Base-by-base conservation (phyloP, 2,888 invertebrate species). In the Micoletzkya japonica region DNA sequence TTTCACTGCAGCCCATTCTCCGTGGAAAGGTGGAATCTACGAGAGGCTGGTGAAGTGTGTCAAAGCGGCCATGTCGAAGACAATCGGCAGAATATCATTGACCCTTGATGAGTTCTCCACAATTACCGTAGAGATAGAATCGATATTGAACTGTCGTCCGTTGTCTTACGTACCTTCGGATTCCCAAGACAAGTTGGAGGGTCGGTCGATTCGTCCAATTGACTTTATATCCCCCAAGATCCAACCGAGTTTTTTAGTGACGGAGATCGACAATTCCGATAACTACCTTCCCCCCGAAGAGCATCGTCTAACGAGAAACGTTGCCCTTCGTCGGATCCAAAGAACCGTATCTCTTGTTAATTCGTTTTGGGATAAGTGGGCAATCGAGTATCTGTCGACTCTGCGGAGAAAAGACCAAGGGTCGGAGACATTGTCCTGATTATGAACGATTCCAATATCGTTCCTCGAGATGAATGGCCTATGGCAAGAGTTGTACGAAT, bases 21-120 rank as follows among this genome's bases (percentile, higher is more conserved):
- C 72, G 1, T 72, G 70, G 70, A 49, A 59, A 28, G 67, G 66
- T 4, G 73, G 70, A 1, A 58, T 72, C 52, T 70, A 52, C 28
- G 70, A 72, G 63, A 7, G 72, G 26, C 26, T 72, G 2, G 61
- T 72, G 14, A n/a, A 61, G 0, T 30, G 14, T 60, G 61, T 72
- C 4, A 72, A 72, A 60, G 17, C 36, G 2, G 37, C 60, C 24
- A 56, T 72, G 26, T 24, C 58, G 20, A 64, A 59, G 7, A 30
- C 34, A 2, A 32, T 49, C 24, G 28, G n/a, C 7, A 57, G 28
- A 44, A 14, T 28, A 49, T 1, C 6, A 37, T 24, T 36, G 26
- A 10, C 68, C 36, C 17, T 30, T 7, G 32, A 37, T 4, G 68
- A 68, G 28, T 56, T 73, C 10, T 20, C 24, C 20, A 73, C 73